Percentiles rank a stretch among this genome's conserved stretches.
phyloP scores from a whole-genome alignment of 2,797 vertebrate species.

The Cheirogaleus major region DNA sequence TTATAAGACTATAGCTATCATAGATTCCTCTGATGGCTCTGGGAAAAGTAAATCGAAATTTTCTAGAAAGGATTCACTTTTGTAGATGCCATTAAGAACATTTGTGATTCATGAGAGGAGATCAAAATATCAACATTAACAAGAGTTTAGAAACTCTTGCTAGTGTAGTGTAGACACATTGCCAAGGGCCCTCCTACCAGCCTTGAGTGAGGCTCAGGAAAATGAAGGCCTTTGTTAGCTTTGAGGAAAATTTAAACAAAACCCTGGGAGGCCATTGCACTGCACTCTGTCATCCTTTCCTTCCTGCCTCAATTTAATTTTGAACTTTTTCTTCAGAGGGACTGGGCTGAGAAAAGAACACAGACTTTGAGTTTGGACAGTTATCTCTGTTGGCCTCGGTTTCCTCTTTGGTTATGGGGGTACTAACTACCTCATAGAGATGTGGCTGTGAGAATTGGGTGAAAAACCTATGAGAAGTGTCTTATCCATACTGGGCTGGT shows the following conservation, averaged over 20 bases:
- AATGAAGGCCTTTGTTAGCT: neutral
- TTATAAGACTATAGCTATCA: neutral
- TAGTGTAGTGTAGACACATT: neutral
- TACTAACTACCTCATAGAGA: neutral
- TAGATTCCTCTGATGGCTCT: neutral
- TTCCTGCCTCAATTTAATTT: neutral
- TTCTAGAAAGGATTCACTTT: neutral
- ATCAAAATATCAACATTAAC: neutral
- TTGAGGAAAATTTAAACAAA: neutral
- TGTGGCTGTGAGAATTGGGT: neutral
- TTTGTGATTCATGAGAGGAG: neutral
- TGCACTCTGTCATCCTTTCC: too few species aligned
- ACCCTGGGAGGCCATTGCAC: neutral
- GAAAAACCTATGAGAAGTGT: neutral
- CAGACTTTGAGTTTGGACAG: neutral
- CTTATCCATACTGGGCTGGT: neutral
- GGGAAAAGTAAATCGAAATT: neutral
- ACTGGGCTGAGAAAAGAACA: neutral
- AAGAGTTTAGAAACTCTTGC: neutral
- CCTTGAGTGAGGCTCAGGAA: neutral
- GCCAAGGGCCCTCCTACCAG: neutral
- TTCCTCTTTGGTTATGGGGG: neutral
- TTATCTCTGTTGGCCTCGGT: neutral
- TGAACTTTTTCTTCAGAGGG: neutral
- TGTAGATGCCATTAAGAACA: neutral